These are phyloP conservation scores for Tineola bisselliella DNA, from an alignment of 2,888 invertebrate species.

Conservation along the genomic window DNA sequence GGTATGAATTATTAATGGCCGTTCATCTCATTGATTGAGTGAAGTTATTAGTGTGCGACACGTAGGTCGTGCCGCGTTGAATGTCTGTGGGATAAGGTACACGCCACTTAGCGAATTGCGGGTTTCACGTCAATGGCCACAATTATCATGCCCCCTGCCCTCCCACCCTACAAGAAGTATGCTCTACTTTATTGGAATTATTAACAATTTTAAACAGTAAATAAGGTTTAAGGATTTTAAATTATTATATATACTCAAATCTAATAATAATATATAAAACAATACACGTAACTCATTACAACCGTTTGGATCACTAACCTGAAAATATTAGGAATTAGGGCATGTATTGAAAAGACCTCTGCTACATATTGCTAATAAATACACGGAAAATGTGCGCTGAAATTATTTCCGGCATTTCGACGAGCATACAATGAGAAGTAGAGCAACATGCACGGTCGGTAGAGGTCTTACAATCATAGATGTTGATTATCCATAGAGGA, in stretches of 20 bases:
- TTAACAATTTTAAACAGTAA: too few species aligned
- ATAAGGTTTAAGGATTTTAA: too few species aligned
- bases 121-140: conserved; percentile 35
- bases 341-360: conserved; percentile 27
- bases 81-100: conserved; percentile 51
- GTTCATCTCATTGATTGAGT: conserved; percentile 34
- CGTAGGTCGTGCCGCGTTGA: conserved; percentile 40
- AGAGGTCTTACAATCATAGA: background rate
- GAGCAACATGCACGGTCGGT: background rate
- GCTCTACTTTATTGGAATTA: background rate
- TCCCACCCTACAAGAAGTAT: background rate
- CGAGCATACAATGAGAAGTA: conserved; percentile 16
- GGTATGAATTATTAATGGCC: conserved; percentile 37
- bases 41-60: conserved; percentile 29
- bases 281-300: background rate
- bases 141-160: conserved; percentile 36
- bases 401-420: conserved; percentile 44
- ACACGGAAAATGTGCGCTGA: conserved; percentile 50
- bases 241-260: too few species aligned
- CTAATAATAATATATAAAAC: too few species aligned
- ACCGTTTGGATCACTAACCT: background rate
- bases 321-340: conserved; percentile 21
- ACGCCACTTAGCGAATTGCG: conserved; percentile 57
- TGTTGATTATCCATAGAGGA: background rate
- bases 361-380: conserved; percentile 43